Evolutionary conservation across 2,888 invertebrate genomes (phyloP).

Genomic region (Junonia oenone): DNA sequence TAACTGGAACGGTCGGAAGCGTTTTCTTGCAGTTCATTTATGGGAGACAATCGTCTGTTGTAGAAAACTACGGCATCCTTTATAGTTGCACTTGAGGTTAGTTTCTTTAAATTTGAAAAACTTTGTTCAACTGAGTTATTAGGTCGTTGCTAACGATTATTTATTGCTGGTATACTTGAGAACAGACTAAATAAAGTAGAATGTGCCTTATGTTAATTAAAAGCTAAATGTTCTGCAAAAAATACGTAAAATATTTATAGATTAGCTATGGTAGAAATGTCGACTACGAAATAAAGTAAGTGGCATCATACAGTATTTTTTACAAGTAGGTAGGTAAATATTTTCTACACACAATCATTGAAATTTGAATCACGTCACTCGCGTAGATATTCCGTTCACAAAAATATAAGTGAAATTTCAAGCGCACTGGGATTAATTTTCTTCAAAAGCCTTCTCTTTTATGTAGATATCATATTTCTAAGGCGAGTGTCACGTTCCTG

Average conservation of each 20-base stretch:
- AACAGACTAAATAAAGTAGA: background rate
- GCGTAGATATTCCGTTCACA: slow-evolving; percentile 5
- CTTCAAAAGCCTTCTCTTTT: slow-evolving; percentile 20
- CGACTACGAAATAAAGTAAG: background rate
- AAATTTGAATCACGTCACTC: background rate
- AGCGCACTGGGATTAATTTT: slow-evolving; percentile 19
- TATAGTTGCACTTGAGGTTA: slow-evolving; percentile 20
- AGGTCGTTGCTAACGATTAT: too few relatives aligned
- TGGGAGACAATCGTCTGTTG: slow-evolving; percentile 21
- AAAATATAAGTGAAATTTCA: slow-evolving; percentile 17
- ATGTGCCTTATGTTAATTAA: too few relatives aligned
- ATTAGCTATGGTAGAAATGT: background rate
- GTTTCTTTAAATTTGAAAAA: background rate
- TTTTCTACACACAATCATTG: background rate
- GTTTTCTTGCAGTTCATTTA: slow-evolving; percentile 31
- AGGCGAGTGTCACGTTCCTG: slow-evolving; percentile 27
- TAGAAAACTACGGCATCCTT: slow-evolving; percentile 16
- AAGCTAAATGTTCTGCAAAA: too few relatives aligned
- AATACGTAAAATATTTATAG: background rate
- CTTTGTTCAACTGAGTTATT: background rate
- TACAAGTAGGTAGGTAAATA: background rate
- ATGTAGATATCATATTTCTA: slow-evolving; percentile 30
- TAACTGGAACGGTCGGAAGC: slow-evolving; percentile 15
- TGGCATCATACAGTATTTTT: too few relatives aligned
- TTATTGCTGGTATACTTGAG: too few relatives aligned